Percentiles rank a stretch among this genome's conserved stretches.
These are phyloP conservation scores for Epistrophe grossulariae DNA, from an alignment of 2,888 invertebrate species.

Conservation along the genomic window DNA sequence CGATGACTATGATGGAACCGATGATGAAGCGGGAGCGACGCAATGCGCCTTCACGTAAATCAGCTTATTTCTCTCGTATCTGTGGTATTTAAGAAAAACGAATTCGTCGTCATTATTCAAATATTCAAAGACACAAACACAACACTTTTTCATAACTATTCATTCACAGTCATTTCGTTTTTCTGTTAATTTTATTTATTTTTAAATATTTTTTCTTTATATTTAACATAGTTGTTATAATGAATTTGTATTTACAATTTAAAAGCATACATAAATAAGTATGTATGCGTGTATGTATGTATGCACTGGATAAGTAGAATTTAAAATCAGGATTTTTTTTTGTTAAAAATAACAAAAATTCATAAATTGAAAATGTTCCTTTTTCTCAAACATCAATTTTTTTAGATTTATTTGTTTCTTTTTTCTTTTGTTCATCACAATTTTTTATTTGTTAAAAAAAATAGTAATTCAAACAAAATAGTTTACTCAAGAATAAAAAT, in stretches of 20 bases:
- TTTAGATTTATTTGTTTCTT: neutral
- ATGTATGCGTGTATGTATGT: neutral
- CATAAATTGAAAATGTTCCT: constrained; percentile 22
- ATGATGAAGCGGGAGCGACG: constrained; percentile 79
- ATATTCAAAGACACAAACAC: constrained; percentile 29
- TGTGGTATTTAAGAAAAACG: constrained; percentile 59
- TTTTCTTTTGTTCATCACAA: neutral
- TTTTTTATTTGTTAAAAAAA: constrained; percentile 3
- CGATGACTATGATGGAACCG: constrained; percentile 82
- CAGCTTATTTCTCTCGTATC: constrained; percentile 24
- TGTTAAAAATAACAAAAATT: constrained; percentile 22
- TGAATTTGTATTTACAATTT: constrained; percentile 1
- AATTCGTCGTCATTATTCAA: constrained; percentile 28
- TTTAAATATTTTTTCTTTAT: neutral
- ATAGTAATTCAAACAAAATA: constrained; percentile 6
- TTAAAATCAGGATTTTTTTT: constrained; percentile 10
- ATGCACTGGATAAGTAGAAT: constrained; percentile 1
- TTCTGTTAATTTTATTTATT: constrained; percentile 27
- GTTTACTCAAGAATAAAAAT: constrained; percentile 24
- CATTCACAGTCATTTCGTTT: constrained; percentile 23
- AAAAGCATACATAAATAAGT: constrained; percentile 9
- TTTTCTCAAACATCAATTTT: neutral
- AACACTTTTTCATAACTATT: constrained; percentile 28
- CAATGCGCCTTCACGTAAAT: constrained; percentile 61
- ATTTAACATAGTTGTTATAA: neutral